These are phyloP conservation scores for Ochotona princeps DNA, from an alignment of 2,113 vertebrate species.

Conservation along the genomic window DNA sequence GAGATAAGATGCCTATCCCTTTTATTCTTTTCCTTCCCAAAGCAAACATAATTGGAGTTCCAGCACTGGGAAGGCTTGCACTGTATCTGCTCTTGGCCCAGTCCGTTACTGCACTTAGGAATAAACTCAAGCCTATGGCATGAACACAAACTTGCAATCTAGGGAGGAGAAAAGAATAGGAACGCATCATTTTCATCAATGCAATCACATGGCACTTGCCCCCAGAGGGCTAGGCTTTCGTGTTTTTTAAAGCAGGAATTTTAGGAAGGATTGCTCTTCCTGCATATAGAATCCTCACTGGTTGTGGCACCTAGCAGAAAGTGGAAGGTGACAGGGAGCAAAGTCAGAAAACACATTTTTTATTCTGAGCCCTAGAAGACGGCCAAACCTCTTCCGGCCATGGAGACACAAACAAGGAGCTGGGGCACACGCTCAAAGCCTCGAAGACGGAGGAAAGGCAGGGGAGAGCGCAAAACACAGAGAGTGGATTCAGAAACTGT, in stretches of 20 bases:
- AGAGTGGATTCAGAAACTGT: background rate
- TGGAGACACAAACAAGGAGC: background rate
- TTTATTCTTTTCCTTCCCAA: background rate
- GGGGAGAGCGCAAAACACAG: background rate
- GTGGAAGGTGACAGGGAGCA: background rate
- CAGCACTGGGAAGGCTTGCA: background rate
- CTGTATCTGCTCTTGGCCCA: background rate
- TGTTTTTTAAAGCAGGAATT: background rate
- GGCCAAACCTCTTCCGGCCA: background rate
- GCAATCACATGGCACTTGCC: background rate
- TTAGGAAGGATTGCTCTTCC: background rate
- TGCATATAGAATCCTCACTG: background rate
- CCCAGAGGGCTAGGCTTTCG: background rate
- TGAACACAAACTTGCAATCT: background rate
- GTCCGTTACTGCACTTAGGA: background rate
- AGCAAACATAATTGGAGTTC: background rate
- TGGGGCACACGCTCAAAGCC: background rate
- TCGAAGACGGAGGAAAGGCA: background rate
- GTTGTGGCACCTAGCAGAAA: background rate
- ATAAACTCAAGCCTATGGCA: background rate
- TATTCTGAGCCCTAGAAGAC: background rate
- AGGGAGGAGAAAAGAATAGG: background rate
- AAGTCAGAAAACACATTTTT: constrained; percentile 2
- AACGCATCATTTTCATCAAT: background rate
- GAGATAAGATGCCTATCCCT: background rate